Percentiles rank a stretch among this genome's conserved stretches.
These are phyloP conservation scores for Lathronympha strigana DNA, from an alignment of 2,888 invertebrate species.

Conservation along the genomic window DNA sequence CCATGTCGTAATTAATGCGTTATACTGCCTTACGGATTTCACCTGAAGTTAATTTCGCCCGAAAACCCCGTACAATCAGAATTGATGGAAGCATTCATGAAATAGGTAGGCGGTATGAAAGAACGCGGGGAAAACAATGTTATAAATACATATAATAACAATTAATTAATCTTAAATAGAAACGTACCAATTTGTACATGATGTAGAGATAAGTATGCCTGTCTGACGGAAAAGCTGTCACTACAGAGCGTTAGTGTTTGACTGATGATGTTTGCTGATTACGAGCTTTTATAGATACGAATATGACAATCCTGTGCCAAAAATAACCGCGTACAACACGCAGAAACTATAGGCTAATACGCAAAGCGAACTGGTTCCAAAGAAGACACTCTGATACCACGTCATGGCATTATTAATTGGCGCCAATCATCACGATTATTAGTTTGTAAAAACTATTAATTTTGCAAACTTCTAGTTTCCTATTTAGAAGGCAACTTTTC, in stretches of 20 bases:
- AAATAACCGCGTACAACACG: constrained; percentile 18
- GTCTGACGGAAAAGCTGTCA: constrained; percentile 54
- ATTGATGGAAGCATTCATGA: constrained; percentile 28
- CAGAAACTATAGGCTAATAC: constrained; percentile 27
- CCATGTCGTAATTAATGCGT: constrained; percentile 43
- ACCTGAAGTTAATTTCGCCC: constrained; percentile 29
- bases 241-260: constrained; percentile 56
- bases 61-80: constrained; percentile 25
- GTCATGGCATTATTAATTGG: constrained; percentile 24
- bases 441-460: constrained; percentile 8
- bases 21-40: constrained; percentile 25
- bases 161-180: no score
- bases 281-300: constrained; percentile 48
- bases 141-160: no score
- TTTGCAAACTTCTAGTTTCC: constrained; percentile 11
- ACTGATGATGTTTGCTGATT: constrained; percentile 61
- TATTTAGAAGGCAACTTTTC: neutral
- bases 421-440: constrained; percentile 5
- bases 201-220: constrained; percentile 46
- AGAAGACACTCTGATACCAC: constrained; percentile 21
- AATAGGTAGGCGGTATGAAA: constrained; percentile 12
- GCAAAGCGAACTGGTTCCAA: constrained; percentile 26
- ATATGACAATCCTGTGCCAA: constrained; percentile 36
- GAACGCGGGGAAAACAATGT: neutral
- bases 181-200: constrained; percentile 76